Evolutionary conservation across 2,888 invertebrate species (phyloP).

Genomic region (Bellardia bayeri): DNA sequence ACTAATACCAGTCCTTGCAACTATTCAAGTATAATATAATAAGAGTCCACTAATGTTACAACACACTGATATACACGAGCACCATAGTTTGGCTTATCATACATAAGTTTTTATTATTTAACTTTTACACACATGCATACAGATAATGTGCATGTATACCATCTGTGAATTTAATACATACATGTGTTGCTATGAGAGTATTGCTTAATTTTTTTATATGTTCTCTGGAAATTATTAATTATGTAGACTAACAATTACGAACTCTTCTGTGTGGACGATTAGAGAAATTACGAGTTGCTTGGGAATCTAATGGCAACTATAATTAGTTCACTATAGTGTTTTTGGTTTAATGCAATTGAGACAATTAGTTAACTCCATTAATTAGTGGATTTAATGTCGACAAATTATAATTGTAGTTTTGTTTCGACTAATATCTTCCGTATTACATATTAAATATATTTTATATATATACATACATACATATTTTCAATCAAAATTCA

Average conservation of each 20-base stretch:
- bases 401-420: not conserved
- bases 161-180: not conserved
- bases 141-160: not conserved
- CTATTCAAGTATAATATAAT: not conserved
- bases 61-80: not conserved
- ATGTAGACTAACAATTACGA: constrained; percentile 5
- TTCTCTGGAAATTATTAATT: not conserved
- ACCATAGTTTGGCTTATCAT: not conserved
- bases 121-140: not conserved
- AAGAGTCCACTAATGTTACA: not conserved
- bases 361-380: not conserved
- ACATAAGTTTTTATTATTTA: constrained; percentile 13
- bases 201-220: too few relatives aligned
- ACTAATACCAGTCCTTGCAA: not conserved
- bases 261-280: constrained; percentile 12
- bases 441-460: too few relatives aligned
- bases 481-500: too few relatives aligned
- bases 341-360: constrained; percentile 6
- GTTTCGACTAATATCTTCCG: not conserved
- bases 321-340: not conserved
- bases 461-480: too few relatives aligned
- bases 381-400: not conserved
- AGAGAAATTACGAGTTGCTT: not conserved
- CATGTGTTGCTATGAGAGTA: not conserved
- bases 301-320: constrained; percentile 2